Base-by-base conservation (phyloP, 2,888 invertebrate genomes). In the Noctua janthina region DNA sequence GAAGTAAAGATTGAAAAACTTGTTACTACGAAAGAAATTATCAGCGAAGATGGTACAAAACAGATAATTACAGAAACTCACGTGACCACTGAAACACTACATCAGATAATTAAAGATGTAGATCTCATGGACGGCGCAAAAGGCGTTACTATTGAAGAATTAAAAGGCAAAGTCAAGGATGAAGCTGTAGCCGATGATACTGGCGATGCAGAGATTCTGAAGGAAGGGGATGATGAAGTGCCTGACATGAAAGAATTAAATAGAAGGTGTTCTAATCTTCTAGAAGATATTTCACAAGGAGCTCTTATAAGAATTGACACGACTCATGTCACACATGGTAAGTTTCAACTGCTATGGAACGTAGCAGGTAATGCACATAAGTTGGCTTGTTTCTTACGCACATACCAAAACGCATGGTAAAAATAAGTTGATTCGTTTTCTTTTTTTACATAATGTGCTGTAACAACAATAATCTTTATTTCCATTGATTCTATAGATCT, bases 201-300 rank as follows among this genome's bases (percentile, higher is more conserved):
- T 62, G 81, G 49, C 17, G 77, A 82, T 59, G 73, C 77, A 76
- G 90, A 91, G 11, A 64, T 88, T 46, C 86, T 91, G 70, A 72
- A 79, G 23, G 88, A 87, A 64, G 86, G 92, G 23, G 93, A 93
- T 79, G 95, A 95, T 82, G 93, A 95, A 86, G 93, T 94, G 23
- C 95, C 96, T 23, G 96, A 97, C 84, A 97, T 97, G 89, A 94
- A 93, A 86, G 97, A 97, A 91, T 89, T 97, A 66, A 97, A 97
- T 84, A 93, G 97, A 90, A 94, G 97, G 84, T 97, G 97, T 89
- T 97, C 97, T 23, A 97, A 96, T 90, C 94, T 97, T 78, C 89
- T 97, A 72, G 97, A 97, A 88, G 97, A 97, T 84, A 97, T 97
- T 88, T 97, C 97, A 69, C 97, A 97, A 85, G 97, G 96, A 76